phyloP scores from a whole-genome alignment of 2,113 vertebrate genomes.

The Eclectus roratus region DNA sequence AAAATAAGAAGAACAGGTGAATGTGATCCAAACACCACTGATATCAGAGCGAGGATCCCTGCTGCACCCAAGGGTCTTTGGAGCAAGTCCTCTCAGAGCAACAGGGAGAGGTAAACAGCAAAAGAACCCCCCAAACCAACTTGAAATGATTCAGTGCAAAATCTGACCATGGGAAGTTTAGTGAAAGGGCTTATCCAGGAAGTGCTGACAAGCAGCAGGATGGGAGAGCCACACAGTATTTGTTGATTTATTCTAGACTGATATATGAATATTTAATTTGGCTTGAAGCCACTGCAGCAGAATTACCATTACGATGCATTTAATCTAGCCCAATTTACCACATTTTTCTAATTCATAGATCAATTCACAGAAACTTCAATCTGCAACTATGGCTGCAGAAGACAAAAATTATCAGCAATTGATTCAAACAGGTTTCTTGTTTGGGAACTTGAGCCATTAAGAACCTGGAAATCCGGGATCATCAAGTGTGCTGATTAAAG shows the following conservation, averaged over 20 bases:
- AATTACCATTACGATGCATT: constrained; percentile 69
- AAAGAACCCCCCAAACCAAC: constrained; percentile 23
- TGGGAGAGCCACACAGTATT: constrained; percentile 69
- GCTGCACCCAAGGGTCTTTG: background rate
- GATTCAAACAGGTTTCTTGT: constrained; percentile 52
- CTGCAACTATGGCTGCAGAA: constrained; percentile 11
- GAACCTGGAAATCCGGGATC: constrained; percentile 33
- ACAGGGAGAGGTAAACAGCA: constrained; percentile 32
- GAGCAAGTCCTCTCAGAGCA: background rate
- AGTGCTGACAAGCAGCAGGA: constrained; percentile 71
- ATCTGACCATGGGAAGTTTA: constrained; percentile 65
- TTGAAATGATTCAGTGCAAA: constrained; percentile 56
- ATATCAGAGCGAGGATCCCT: background rate
- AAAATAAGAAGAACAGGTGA: constrained; percentile 42
- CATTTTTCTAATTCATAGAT: constrained; percentile 69
- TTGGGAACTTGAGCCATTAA: constrained; percentile 38
- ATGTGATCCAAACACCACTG: constrained; percentile 2
- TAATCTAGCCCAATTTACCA: constrained; percentile 69
- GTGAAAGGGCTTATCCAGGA: constrained; percentile 67
- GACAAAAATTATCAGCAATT: constrained; percentile 44
- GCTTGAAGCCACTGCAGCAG: constrained; percentile 69
- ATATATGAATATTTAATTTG: constrained; percentile 74
- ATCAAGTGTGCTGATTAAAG: background rate
- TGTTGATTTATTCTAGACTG: constrained; percentile 74
- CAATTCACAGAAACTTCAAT: constrained; percentile 62